Evolutionary conservation across 64 coral and sea anemone species (phyloP), one percentile per base, ranked within the genome.

Genomic region (Montipora capricornis): DNA sequence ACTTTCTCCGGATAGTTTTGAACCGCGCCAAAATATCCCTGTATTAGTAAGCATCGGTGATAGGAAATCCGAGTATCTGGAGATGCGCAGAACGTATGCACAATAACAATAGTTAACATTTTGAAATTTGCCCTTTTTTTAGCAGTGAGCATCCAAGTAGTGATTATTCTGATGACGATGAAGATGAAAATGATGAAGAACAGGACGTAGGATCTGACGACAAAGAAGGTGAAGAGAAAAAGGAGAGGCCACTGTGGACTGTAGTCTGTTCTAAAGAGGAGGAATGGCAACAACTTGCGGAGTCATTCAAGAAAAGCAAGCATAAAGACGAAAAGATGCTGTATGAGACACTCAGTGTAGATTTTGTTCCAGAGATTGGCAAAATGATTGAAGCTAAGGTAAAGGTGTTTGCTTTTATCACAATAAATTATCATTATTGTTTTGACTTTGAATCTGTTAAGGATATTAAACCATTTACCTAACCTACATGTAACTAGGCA

Each of bases 301-400:
- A 98, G 68, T 95, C 94, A 77, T 98, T 98, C 59, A 93, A 90
- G 81, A 95, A 93, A 20, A 95, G 94, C 81, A 93, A 95, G 20
- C 89, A 98, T 19, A 88, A 89, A 47, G 94, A 98, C 73, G 96
- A 98, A 68, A 98, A 93, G 77, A 91, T 95, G 71, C 96, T 98
- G 13, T 93, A 95, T 79, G 89, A 98, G 6, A 98, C 96, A 11
- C 91, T 98, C 15, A 93, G 94, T 75, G 92, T 95, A 49, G 96
- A 98, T 91, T 98, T 98, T 91, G 87, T 95, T 61, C 82, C 96
- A 70, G 96, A 98, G 87, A 98, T 98, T 75, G 91, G 68, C 57
- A 94, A 95, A 20, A 98, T 98, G 96, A 93, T 98, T 45, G 96
- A 98, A 45, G 76, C 91, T 49, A 98, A 98, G 91, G 96, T 98